Percentiles rank a stretch among this genome's conserved stretches.
Evolutionary conservation across 1,140 invertebrate species (phyloP).

Genomic region (Zaprionus taronus): DNA sequence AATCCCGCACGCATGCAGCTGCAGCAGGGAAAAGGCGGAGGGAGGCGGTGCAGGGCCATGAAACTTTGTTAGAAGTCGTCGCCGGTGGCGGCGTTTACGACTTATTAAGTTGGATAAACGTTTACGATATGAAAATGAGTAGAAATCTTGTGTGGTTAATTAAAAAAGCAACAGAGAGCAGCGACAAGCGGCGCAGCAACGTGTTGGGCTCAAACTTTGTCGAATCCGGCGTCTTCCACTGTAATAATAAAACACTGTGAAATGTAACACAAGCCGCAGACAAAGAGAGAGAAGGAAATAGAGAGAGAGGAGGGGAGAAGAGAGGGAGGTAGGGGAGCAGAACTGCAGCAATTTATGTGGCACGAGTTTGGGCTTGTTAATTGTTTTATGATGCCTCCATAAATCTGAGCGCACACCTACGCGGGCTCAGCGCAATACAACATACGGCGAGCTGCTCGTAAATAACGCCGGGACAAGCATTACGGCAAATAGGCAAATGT

Average conservation of each 20-base stretch:
- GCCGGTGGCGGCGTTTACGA: constrained; percentile 72
- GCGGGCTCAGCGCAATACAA: constrained; percentile 27
- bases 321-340: constrained; percentile 4
- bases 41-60: constrained; percentile 4
- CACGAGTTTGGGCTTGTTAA: constrained; percentile 81
- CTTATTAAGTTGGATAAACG: constrained; percentile 84
- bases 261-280: constrained; percentile 70
- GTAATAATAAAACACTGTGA: constrained; percentile 74
- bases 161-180: constrained; percentile 63
- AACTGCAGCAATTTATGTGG: constrained; percentile 76
- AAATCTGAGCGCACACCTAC: constrained; percentile 68
- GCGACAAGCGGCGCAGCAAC: background rate
- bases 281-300: background rate
- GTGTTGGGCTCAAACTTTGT: constrained; percentile 16
- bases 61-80: constrained; percentile 74
- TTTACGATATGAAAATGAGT: constrained; percentile 82
- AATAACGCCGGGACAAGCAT: constrained; percentile 69
- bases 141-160: constrained; percentile 82
- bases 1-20: constrained; percentile 61
- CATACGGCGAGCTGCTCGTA: constrained; percentile 67
- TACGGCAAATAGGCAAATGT: constrained; percentile 74
- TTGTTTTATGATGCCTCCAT: constrained; percentile 81
- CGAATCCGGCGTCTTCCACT: constrained; percentile 24
- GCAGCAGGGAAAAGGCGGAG: background rate
- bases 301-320: background rate